Conservation (phyloP, 2,113 vertebrate species). For the Ptyas mucosa region DNA sequence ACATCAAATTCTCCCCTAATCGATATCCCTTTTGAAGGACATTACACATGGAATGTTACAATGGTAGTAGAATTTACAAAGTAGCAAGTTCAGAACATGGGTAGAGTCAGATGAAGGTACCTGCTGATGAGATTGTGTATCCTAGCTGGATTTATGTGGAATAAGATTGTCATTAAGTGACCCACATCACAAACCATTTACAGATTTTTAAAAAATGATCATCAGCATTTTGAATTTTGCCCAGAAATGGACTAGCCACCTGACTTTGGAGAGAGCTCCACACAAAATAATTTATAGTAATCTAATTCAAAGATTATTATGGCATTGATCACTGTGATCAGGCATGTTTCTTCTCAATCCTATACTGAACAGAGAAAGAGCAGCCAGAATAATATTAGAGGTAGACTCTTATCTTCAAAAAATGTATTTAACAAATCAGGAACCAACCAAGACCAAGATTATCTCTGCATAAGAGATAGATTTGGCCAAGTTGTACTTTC, state of each 20-base stretch:
- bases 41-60: no score
- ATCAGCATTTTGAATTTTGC: not conserved
- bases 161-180: not conserved
- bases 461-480: not conserved
- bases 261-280: not conserved
- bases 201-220: not conserved
- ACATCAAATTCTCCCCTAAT: not conserved
- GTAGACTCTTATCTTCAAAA: not conserved
- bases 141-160: not conserved
- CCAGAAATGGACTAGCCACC: not conserved
- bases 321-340: not conserved
- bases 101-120: not conserved
- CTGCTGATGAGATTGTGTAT: not conserved
- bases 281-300: not conserved
- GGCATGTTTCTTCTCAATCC: not conserved
- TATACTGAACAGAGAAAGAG: not conserved
- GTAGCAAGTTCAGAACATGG: not conserved
- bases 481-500: not conserved
- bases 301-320: not conserved
- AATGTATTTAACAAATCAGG: not conserved
- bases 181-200: not conserved
- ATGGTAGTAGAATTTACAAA: not conserved
- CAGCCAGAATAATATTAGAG: not conserved
- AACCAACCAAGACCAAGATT: not conserved
- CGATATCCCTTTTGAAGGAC: not conserved